Base-by-base conservation (phyloP, 2,888 invertebrate genomes). In the Luperina testacea region DNA sequence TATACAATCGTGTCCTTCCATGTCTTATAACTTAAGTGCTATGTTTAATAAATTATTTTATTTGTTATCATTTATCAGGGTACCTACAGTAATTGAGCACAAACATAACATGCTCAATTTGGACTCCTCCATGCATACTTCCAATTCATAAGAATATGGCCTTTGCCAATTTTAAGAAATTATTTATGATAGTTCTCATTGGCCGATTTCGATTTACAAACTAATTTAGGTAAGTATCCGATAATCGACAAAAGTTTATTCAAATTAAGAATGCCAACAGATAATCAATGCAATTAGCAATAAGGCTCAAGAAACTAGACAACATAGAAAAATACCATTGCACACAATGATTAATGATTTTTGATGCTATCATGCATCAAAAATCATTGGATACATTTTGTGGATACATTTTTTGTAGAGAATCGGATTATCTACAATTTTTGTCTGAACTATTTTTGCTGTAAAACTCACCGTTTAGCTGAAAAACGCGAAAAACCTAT, bases 1-100 rank as follows among this genome's bases (percentile, higher is more conserved):
- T 57, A 48, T 17, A 48, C 42, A 73, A 27, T 27, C 17, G 6
- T 63, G 72, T 68, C 77, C 77, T 81, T 71, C 15, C 48, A 65
- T n/a, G 27, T 75, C 53, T 72, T 64, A 3, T 27, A 65, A 72
- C 59, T 45, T 63, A 72, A 65, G 48, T 68, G n/a, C n/a, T 76
- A 11, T 69, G 9, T 84, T 57, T 73, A 57, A 45, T 17, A 51
- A 38, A 42, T 17, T 70, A 9, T 38, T 15, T 32, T 61, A 63
- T 51, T 65, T 81, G 32, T 77, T 72, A 38, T n/a, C 11, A n/a
- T 32, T 82, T 74, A 83, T 72, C 83, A 84, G 57, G 75, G 79
- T 59, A 17, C 6, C 75, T 51, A 17, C 7, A 63, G n/a, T 63
- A 59, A 59, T 78, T 67, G 59, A 51, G 24, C n/a, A 71, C n/a